A percentile compares a stretch with the other conserved stretches of the same genome.
Evolutionary conservation across 1,140 invertebrate species (phyloP).

Genomic region (Dufourea novaeangliae): DNA sequence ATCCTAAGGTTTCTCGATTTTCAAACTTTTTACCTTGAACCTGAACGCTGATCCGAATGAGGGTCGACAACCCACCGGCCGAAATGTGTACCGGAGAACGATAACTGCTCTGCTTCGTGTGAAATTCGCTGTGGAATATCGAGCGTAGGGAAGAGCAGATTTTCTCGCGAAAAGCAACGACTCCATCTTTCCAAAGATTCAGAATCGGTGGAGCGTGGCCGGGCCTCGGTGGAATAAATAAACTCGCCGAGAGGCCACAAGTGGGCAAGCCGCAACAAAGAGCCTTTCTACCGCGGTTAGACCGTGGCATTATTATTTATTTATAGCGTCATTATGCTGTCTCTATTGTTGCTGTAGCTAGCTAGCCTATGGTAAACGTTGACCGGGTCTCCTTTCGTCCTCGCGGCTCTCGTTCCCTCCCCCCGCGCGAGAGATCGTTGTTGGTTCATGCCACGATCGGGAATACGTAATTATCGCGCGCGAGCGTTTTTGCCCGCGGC

Average conservation of each 20-base stretch:
- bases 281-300: conserved; percentile 59
- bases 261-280: conserved; percentile 52
- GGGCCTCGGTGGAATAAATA: conserved; percentile 53
- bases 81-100: too few relatives aligned
- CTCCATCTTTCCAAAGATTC: conserved; percentile 19
- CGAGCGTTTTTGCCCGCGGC: conserved; percentile 43
- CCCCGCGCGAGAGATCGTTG: background rate
- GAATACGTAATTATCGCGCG: conserved; percentile 61
- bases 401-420: conserved; percentile 17
- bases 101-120: too few relatives aligned
- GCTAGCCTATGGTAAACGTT: conserved; percentile 57
- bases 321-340: conserved; percentile 75
- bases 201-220: conserved; percentile 44
- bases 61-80: too few relatives aligned
- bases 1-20: too few relatives aligned
- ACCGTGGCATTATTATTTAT: conserved; percentile 72
- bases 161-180: too few relatives aligned
- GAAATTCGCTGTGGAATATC: too few relatives aligned
- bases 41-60: too few relatives aligned
- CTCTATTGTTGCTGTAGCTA: conserved; percentile 66
- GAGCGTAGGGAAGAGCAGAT: too few relatives aligned
- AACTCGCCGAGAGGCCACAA: conserved; percentile 53
- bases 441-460: conserved; percentile 22
- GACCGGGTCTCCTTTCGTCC: conserved; percentile 55
- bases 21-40: too few relatives aligned